Percentiles rank a stretch among this genome's conserved stretches.
phyloP scores from a whole-genome alignment of 2,113 vertebrate species.

The Motacilla tschutschensis region DNA sequence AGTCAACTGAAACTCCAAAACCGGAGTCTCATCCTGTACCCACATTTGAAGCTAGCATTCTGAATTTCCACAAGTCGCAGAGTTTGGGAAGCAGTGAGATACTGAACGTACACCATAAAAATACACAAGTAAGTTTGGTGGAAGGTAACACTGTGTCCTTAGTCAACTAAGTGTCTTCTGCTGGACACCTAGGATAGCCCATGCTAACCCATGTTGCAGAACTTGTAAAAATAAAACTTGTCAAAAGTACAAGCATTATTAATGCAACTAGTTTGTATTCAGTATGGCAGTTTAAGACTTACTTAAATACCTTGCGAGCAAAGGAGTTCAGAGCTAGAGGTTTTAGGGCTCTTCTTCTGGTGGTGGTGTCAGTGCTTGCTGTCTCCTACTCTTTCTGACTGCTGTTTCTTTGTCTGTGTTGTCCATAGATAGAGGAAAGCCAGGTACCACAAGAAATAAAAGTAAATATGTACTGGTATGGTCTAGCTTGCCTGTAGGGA shows the following conservation, averaged over 20 bases:
- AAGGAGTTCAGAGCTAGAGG: neutral
- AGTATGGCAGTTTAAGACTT: neutral
- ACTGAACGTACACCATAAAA: neutral
- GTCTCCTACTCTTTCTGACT: neutral
- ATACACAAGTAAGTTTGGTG: neutral
- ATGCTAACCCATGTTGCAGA: neutral
- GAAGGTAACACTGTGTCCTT: neutral
- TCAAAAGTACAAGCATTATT: neutral
- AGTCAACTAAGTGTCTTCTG: neutral
- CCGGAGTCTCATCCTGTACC: constrained; percentile 18
- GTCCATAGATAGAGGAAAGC: neutral
- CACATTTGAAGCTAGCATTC: constrained; percentile 48
- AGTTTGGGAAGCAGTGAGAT: neutral
- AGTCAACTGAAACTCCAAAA: constrained; percentile 43
- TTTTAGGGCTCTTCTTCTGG: neutral
- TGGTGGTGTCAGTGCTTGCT: neutral
- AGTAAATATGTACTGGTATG: neutral
- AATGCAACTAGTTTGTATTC: neutral
- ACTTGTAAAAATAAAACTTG: neutral
- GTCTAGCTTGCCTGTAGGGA: neutral
- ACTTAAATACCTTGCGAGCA: neutral
- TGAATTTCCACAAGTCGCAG: constrained; percentile 67
- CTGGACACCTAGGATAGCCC: constrained; percentile 33
- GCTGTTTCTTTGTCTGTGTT: neutral
- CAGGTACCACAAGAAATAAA: neutral